Evolutionary conservation across 2,888 invertebrate species (phyloP).

Genomic region (Allophyes oxyacanthae): DNA sequence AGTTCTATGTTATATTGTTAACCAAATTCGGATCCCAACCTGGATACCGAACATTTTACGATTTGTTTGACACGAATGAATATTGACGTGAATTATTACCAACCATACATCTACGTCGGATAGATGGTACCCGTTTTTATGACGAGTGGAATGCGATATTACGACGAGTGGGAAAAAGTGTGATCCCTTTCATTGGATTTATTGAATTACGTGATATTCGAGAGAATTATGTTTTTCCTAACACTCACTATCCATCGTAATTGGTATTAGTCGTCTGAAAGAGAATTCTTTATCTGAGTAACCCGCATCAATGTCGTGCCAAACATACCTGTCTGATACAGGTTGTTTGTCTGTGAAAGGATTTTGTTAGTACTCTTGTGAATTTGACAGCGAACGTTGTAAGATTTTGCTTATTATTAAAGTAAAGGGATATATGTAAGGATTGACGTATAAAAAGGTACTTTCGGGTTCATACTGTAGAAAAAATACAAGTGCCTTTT

Average conservation of each 20-base stretch:
- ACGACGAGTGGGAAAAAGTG: slow-evolving; percentile 70
- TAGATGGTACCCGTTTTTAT: slow-evolving; percentile 75
- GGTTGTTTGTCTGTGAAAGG: slow-evolving; percentile 47
- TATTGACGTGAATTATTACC: slow-evolving; percentile 77
- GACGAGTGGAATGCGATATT: slow-evolving; percentile 72
- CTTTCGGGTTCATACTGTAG: neutral
- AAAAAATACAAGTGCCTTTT: too few species aligned
- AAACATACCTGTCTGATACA: slow-evolving; percentile 51
- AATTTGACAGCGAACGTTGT: slow-evolving; percentile 37
- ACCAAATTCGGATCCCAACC: slow-evolving; percentile 37
- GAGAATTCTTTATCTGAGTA: slow-evolving; percentile 50
- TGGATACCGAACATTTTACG: slow-evolving; percentile 68
- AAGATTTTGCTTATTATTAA: slow-evolving; percentile 23
- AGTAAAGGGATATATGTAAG: slow-evolving; percentile 5
- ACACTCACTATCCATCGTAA: slow-evolving; percentile 29
- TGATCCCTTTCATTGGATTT: slow-evolving; percentile 74
- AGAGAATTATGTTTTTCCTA: slow-evolving; percentile 21
- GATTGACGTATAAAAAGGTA: slow-evolving; percentile 1
- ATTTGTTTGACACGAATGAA: slow-evolving; percentile 79
- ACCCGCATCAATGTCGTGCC: slow-evolving; percentile 62
- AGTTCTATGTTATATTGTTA: slow-evolving; percentile 37
- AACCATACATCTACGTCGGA: slow-evolving; percentile 68
- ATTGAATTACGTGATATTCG: slow-evolving; percentile 66
- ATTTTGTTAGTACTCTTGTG: slow-evolving; percentile 46
- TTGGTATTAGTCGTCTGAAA: slow-evolving; percentile 46